Percentiles rank a stretch among this genome's conserved stretches.
Evolutionary conservation across 2,888 invertebrate genomes (phyloP).

Genomic region (Cheilosia variabilis): DNA sequence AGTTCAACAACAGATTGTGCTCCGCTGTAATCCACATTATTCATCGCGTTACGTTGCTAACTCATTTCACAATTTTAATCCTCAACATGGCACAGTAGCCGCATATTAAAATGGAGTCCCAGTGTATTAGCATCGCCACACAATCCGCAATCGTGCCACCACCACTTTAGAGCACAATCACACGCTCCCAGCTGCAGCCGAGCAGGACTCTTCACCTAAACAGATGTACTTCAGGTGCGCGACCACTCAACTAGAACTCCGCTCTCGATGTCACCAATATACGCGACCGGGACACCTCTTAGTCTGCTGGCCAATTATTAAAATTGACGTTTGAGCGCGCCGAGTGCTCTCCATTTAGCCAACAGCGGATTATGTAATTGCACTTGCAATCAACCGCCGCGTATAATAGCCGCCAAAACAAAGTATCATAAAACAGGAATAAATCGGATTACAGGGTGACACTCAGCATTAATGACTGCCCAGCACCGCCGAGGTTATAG

Average conservation of each 20-base stretch:
- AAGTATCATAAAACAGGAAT: conserved; percentile 36
- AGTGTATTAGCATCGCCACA: too few relatives aligned
- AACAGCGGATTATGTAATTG: conserved; percentile 39
- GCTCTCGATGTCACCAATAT: conserved; percentile 26
- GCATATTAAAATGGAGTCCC: too few relatives aligned
- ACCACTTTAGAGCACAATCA: too few relatives aligned
- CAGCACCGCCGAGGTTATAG: background rate
- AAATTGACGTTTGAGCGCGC: conserved; percentile 30
- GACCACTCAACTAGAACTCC: background rate
- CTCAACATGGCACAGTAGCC: too few relatives aligned
- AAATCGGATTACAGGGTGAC: conserved; percentile 56
- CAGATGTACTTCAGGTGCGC: too few relatives aligned
- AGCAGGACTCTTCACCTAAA: too few relatives aligned
- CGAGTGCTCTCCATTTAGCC: conserved; percentile 4
- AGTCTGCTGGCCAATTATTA: conserved; percentile 40
- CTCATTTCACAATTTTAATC: too few relatives aligned
- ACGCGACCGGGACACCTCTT: background rate
- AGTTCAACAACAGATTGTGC: too few relatives aligned
- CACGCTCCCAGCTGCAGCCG: too few relatives aligned
- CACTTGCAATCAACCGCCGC: conserved; percentile 43
- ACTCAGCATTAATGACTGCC: background rate
- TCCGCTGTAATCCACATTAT: too few relatives aligned
- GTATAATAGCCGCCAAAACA: conserved; percentile 16
- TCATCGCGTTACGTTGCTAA: too few relatives aligned
- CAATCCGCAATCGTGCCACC: too few relatives aligned